Conservation (phyloP, 2,797 vertebrate species). For the Uromys caudimaculatus region DNA sequence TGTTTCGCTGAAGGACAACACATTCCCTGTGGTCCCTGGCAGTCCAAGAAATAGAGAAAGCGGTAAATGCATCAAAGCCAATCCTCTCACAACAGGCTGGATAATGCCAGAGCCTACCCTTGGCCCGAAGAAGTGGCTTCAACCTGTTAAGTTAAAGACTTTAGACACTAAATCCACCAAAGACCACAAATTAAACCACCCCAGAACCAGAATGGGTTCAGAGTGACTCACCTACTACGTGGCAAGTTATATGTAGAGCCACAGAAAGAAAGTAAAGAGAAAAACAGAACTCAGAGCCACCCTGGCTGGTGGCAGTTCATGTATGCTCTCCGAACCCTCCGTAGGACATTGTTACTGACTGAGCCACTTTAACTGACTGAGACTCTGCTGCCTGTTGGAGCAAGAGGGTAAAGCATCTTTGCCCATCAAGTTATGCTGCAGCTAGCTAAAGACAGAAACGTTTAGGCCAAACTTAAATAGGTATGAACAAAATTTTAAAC, state of each 20-base stretch:
- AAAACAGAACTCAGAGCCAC: background rate
- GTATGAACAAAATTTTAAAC: background rate
- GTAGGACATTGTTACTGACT: background rate
- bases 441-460: background rate
- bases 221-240: background rate
- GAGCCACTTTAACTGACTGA: background rate
- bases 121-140: background rate
- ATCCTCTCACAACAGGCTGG: background rate
- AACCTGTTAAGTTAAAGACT: background rate
- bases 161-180: background rate
- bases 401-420: background rate
- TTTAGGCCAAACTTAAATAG: background rate
- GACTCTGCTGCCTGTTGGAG: background rate
- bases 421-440: background rate
- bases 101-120: background rate
- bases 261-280: background rate
- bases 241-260: background rate
- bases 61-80: background rate
- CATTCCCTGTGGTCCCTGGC: constrained; percentile 94
- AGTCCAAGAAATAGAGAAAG: constrained; percentile 30
- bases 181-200: background rate
- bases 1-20: constrained; percentile 97
- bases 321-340: background rate
- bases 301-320: background rate
- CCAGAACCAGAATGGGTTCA: background rate